Evolutionary conservation across 2,113 vertebrate species (phyloP), one percentile per base, ranked within the genome.

Genomic region (Pollimyrus isidori): DNA sequence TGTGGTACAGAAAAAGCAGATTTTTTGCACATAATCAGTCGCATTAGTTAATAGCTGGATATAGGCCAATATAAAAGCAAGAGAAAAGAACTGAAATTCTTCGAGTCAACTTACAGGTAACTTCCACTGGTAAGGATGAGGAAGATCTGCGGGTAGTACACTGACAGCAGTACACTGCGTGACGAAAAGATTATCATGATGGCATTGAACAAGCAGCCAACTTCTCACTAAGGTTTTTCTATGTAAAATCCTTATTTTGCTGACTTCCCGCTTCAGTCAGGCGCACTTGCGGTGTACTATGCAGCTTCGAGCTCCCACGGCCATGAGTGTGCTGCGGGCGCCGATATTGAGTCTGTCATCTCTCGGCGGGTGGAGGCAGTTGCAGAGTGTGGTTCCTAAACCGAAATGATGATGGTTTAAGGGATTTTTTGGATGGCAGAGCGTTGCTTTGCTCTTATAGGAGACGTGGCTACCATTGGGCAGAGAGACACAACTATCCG

Each of bases 51-150:
- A 42, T 39, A 80, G 10, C n/a, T 69, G 9, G 35, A 3, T 42
- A 42, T 6, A 80, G 6, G 3, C 26, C 10, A 17, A 80, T 80
- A 80, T 39, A 80, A 42, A 80, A 80, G 1, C 13, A 42, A 0
- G 35, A 84, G 9, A 84, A 48, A 42, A n/a, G 3, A 45, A 45
- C 39, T 84, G 42, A 84, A 45, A n/a, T 84, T 84, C 42, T 84
- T 84, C 42, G 82, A 84, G 45, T 46, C 17, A 93, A 97, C 97
- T 95, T 97, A 98, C 97, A 98, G 96, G 96, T 98, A 98, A 96
- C 97, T 97, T 93, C 97, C 97, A 95, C 98, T 98, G 96, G 97
- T 98, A 94, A 99, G 97, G 96, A 99, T 97, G 96, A 99, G 97
- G 95, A 99, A 98, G 93, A 99, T 97, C 96, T 98, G 98, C 84